Conservation (phyloP, 2,888 invertebrate genomes). For the Copidosoma aretas region DNA sequence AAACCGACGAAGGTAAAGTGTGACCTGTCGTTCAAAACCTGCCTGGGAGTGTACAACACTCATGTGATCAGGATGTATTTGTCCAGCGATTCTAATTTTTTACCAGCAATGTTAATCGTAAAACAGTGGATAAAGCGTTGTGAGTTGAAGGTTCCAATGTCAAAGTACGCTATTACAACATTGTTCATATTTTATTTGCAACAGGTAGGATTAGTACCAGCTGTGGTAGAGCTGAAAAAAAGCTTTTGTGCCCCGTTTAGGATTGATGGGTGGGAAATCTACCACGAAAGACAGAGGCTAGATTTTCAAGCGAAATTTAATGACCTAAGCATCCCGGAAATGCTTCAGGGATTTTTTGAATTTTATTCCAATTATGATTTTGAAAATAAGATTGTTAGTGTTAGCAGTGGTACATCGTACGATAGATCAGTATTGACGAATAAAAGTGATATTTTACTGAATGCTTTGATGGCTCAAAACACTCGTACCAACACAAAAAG, state of each 20-base stretch:
- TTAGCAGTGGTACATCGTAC: slow-evolving; percentile 68
- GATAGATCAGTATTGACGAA: slow-evolving; percentile 57
- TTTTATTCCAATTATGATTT: slow-evolving; percentile 72
- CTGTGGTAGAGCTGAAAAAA: slow-evolving; percentile 65
- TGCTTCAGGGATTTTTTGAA: slow-evolving; percentile 72
- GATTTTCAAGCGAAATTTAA: neutral
- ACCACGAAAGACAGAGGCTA: slow-evolving; percentile 52
- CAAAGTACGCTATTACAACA: slow-evolving; percentile 74
- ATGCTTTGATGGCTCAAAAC: slow-evolving; percentile 63
- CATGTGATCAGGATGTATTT: slow-evolving; percentile 70
- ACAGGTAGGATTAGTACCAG: slow-evolving; percentile 67
- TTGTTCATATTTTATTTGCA: slow-evolving; percentile 76
- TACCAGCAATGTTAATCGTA: slow-evolving; percentile 69
- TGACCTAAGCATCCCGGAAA: slow-evolving; percentile 61
- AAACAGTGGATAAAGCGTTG: slow-evolving; percentile 73
- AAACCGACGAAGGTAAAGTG: slow-evolving; percentile 68
- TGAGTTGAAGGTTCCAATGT: slow-evolving; percentile 66
- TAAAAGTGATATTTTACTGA: slow-evolving; percentile 58
- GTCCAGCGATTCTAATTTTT: slow-evolving; percentile 67
- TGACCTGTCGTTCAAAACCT: slow-evolving; percentile 77
- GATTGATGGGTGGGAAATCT: slow-evolving; percentile 70
- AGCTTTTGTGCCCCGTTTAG: slow-evolving; percentile 45
- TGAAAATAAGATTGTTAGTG: slow-evolving; percentile 67
- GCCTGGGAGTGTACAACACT: slow-evolving; percentile 75
- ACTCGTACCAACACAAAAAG: slow-evolving; percentile 48